Evolutionary conservation across 2,888 invertebrate genomes (phyloP), one percentile per base, ranked within the genome.

Genomic region (Callimorpha dominula): DNA sequence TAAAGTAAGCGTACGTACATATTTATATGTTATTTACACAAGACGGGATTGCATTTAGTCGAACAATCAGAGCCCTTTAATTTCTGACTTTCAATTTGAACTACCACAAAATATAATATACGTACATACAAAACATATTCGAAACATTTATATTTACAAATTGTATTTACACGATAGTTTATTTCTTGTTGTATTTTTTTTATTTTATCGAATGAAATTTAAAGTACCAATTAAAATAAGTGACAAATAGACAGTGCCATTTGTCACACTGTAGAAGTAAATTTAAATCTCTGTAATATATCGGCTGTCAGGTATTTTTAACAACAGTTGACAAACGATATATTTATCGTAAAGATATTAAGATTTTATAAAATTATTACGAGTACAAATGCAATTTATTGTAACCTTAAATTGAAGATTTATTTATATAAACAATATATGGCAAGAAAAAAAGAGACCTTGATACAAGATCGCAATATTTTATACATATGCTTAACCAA

Each of bases 401-500:
- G 68, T 63, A 77, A 67, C 65, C 67, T 76, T 75, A 81, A 74
- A 72, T 79, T 70, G 68, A 76, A 80, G 80, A 79, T 69, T 68
- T 72, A 80, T 81, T 81, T 83, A 85, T 83, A 86, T 85, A 86
- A 90, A 92, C 91, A 91, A 91, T 88, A 93, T 95, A 95, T 95
- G 95, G 95, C 95, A 95, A 95, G 95, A 94, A 89, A 89, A n/a
- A 90, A 88, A 90, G 86, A 87, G 90, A 95, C 89, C 95, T 95
- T 95, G 95, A 95, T 95, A 95, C 95, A 95, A 95, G 95, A 90
- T 94, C 93, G 84, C 88, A 92, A 91, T 85, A 89, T 89, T 85
- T 91, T 94, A 88, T 93, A 94, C 93, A 93, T 85, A 87, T 85
- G 83, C 85, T 86, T 86, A 81, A 85, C 78, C 83, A 86, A 85